Evolutionary conservation across 1,140 invertebrate species (phyloP).

Genomic region (Atta cephalotes): DNA sequence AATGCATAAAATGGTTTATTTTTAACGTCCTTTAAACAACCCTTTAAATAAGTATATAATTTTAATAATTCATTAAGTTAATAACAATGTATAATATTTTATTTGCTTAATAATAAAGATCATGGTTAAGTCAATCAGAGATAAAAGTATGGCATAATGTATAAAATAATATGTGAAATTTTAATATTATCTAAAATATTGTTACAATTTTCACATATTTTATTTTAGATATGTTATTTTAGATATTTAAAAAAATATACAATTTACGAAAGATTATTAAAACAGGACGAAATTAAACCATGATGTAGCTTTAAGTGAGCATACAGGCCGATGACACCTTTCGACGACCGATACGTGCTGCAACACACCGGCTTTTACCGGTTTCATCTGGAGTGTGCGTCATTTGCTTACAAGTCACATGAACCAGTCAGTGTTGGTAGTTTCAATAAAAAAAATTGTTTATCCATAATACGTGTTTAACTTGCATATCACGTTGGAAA

Average conservation of each 20-base stretch:
- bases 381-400: constrained; percentile 60
- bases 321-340: constrained; percentile 51
- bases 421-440: constrained; percentile 30
- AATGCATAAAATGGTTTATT: not conserved
- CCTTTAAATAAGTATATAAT: not conserved
- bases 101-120: not conserved
- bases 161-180: not conserved
- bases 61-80: constrained; percentile 14
- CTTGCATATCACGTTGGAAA: not conserved
- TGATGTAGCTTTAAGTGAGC: not conserved
- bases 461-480: not conserved
- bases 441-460: constrained; percentile 43
- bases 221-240: not conserved
- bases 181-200: constrained; percentile 6
- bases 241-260: not conserved
- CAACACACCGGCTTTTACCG: constrained; percentile 64
- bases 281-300: not conserved
- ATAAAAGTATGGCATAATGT: not conserved
- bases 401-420: constrained; percentile 45
- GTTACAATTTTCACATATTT: not conserved
- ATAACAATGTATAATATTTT: not conserved
- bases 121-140: not conserved
- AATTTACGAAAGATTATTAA: constrained; percentile 4
- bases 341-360: constrained; percentile 36
- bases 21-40: not conserved